A percentile compares a stretch with the other conserved stretches of the same genome.
These are phyloP conservation scores for Dendrophyllia cribrosa DNA, from an alignment of 64 coral and sea anemone genomes.

Conservation along the genomic window DNA sequence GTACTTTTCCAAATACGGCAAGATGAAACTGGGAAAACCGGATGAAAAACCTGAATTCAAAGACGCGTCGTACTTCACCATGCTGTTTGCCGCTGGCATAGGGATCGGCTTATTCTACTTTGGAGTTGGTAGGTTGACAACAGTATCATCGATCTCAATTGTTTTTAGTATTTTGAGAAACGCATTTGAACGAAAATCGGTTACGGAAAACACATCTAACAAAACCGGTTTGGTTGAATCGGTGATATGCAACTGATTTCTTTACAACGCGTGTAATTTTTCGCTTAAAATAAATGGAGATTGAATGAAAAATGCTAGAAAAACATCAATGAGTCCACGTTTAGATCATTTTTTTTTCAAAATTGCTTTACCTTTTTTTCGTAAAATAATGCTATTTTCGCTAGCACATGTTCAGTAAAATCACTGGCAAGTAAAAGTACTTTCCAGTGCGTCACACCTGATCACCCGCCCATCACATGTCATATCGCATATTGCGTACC, in stretches of 20 bases:
- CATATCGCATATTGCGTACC: background rate
- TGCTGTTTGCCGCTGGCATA: constrained; percentile 87
- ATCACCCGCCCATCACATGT: background rate
- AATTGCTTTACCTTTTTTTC: background rate
- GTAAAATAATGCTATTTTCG: background rate
- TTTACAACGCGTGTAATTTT: background rate
- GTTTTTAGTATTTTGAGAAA: background rate
- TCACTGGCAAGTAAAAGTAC: constrained; percentile 36
- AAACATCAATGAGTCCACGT: background rate
- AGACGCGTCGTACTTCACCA: constrained; percentile 73
- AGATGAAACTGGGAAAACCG: constrained; percentile 78
- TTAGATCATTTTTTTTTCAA: background rate
- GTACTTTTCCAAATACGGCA: constrained; percentile 68
- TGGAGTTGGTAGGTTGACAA: constrained; percentile 17
- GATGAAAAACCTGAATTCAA: constrained; percentile 76
- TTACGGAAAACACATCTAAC: background rate
- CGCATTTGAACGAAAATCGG: background rate
- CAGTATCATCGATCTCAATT: too few species aligned
- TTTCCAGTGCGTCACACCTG: constrained; percentile 27
- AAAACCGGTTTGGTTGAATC: background rate
- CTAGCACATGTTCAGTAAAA: constrained; percentile 30
- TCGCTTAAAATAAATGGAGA: background rate
- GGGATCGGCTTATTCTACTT: constrained; percentile 75
- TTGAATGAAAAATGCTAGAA: background rate
- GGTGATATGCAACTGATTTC: background rate